Percentiles rank a stretch among this genome's conserved stretches.
Evolutionary conservation across 2,113 vertebrate species (phyloP).

Genomic region (Rana temporaria): DNA sequence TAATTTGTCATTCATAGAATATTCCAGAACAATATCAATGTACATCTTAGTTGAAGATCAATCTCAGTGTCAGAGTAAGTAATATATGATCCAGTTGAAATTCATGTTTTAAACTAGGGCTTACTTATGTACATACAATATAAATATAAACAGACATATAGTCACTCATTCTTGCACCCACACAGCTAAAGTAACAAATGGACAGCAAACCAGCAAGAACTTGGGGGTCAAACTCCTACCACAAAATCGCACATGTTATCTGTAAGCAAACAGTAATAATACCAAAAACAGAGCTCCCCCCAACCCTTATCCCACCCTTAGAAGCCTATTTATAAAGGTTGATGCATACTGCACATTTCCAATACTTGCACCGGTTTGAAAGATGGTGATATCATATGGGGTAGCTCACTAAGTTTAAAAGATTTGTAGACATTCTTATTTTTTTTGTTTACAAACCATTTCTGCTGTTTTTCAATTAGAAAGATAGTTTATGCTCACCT

Average conservation of each 20-base stretch:
- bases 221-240: constrained; percentile 25
- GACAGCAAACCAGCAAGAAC: constrained; percentile 24
- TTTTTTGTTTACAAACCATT: too few relatives aligned
- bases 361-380: too few relatives aligned
- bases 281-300: constrained; percentile 13
- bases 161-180: constrained; percentile 56
- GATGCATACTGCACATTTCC: not conserved
- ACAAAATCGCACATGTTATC: constrained; percentile 2
- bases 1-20: too few relatives aligned
- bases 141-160: constrained; percentile 13
- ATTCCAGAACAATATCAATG: not conserved
- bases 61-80: too few relatives aligned
- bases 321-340: not conserved
- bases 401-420: too few relatives aligned
- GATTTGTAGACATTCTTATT: too few relatives aligned
- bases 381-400: too few relatives aligned
- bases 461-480: too few relatives aligned
- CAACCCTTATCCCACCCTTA: not conserved
- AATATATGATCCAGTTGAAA: too few relatives aligned
- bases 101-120: too few relatives aligned
- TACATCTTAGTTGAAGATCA: not conserved
- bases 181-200: constrained; percentile 47
- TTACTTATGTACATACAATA: constrained; percentile 28
- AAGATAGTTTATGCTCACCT: too few relatives aligned
- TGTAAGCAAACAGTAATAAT: constrained; percentile 46